phyloP scores from a whole-genome alignment of 2,888 invertebrate species.

The Tipula helvola region DNA sequence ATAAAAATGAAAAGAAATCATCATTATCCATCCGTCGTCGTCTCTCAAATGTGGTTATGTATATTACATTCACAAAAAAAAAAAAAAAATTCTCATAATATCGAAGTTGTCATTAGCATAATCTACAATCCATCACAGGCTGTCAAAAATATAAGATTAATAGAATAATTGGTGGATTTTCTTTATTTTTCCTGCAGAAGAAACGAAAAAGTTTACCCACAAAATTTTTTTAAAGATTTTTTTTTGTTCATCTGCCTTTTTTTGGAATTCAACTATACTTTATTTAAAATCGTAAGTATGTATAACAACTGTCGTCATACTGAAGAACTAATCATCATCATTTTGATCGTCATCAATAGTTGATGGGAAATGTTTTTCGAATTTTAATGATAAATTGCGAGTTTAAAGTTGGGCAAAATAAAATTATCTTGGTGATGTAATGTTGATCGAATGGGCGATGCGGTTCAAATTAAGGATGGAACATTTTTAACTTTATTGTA shows the following conservation, averaged over 20 bases:
- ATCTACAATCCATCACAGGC: conserved; percentile 10
- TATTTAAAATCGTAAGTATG: neutral
- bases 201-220: neutral
- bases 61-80: neutral
- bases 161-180: conserved; percentile 8
- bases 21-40: neutral
- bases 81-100: neutral
- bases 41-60: neutral
- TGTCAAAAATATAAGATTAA: conserved; percentile 10
- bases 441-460: too few species aligned
- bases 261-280: neutral
- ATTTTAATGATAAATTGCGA: too few species aligned
- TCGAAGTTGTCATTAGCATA: conserved; percentile 8
- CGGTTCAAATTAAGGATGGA: too few species aligned
- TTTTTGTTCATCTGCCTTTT: neutral
- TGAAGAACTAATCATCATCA: neutral
- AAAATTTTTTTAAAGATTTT: neutral
- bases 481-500: too few species aligned
- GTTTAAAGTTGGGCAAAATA: too few species aligned
- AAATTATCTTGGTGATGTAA: too few species aligned
- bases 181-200: neutral
- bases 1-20: neutral
- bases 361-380: neutral
- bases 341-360: neutral
- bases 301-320: neutral